Evolutionary conservation across 1,140 invertebrate species (phyloP).

Genomic region (Drosophila bifasciata): DNA sequence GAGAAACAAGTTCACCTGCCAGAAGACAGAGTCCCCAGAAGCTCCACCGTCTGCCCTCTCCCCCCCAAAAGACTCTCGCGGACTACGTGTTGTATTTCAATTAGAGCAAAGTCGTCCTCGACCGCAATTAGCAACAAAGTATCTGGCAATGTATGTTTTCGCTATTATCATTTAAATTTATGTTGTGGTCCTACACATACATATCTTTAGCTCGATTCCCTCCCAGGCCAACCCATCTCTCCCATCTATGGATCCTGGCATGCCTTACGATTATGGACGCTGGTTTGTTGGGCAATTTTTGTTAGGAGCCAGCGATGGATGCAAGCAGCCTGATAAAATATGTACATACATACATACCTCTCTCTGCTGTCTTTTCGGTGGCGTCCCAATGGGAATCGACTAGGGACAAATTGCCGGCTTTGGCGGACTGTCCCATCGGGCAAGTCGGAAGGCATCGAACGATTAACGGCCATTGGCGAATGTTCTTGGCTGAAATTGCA

Average conservation of each 20-base stretch:
- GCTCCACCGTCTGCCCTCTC: conserved; percentile 1
- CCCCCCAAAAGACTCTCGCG: too few relatives aligned
- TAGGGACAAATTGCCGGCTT: conserved; percentile 47
- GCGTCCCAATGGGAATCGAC: conserved; percentile 35
- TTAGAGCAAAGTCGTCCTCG: conserved; percentile 74
- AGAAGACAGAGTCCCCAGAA: conserved; percentile 15
- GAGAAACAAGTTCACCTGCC: conserved; percentile 71
- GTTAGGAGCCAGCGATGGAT: conserved; percentile 19
- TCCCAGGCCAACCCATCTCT: not conserved
- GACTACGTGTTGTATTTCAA: conserved; percentile 69
- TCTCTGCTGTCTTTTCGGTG: conserved; percentile 7
- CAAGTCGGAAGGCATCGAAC: not conserved
- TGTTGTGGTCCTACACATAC: conserved; percentile 60
- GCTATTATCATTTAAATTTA: conserved; percentile 80
- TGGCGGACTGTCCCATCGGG: not conserved
- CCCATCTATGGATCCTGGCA: conserved; percentile 3
- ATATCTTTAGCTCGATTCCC: conserved; percentile 39
- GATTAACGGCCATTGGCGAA: conserved; percentile 2
- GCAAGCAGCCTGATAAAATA: conserved; percentile 9
- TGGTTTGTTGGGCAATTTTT: conserved; percentile 45
- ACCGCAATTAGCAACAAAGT: conserved; percentile 75
- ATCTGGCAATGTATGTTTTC: conserved; percentile 74
- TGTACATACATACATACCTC: conserved; percentile 14
- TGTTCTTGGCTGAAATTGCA: not conserved
- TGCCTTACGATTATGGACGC: conserved; percentile 29